Percentiles rank a stretch among this genome's conserved stretches.
Evolutionary conservation across 2,888 invertebrate genomes (phyloP).

Genomic region (Adelognathus sp.): DNA sequence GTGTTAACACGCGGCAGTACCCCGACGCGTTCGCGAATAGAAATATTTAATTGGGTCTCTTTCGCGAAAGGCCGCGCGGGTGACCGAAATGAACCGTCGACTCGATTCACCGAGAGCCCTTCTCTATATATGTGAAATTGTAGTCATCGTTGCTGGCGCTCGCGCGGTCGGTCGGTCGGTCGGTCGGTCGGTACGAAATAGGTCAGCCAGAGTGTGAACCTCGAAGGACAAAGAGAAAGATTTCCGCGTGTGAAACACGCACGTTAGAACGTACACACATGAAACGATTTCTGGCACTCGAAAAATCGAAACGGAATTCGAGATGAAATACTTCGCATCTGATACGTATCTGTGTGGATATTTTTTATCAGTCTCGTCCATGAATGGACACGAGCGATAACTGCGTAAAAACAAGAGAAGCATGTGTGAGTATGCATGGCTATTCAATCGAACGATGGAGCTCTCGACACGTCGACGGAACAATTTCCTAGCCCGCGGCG

Average conservation of each 20-base stretch:
- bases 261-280: constrained; percentile 48
- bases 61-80: constrained; percentile 53
- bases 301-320: constrained; percentile 39
- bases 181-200: constrained; percentile 62
- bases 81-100: constrained; percentile 61
- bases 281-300: constrained; percentile 66
- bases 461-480: constrained; percentile 4
- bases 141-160: constrained; percentile 38
- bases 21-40: constrained; percentile 43
- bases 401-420: constrained; percentile 26
- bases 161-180: neutral
- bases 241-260: constrained; percentile 32
- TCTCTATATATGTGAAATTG: constrained; percentile 65
- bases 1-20: constrained; percentile 23
- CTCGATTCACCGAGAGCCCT: constrained; percentile 65
- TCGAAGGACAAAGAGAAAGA: constrained; percentile 63
- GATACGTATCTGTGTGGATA: neutral
- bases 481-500: constrained; percentile 1
- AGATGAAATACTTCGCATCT: constrained; percentile 50
- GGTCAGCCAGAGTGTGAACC: constrained; percentile 66
- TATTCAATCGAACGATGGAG: constrained; percentile 23
- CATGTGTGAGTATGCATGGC: constrained; percentile 1
- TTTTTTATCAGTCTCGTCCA: neutral
- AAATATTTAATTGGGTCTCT: constrained; percentile 69
- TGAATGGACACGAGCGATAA: neutral